Conservation (phyloP, 1,140 invertebrate genomes). For the Ephestia elutella region DNA sequence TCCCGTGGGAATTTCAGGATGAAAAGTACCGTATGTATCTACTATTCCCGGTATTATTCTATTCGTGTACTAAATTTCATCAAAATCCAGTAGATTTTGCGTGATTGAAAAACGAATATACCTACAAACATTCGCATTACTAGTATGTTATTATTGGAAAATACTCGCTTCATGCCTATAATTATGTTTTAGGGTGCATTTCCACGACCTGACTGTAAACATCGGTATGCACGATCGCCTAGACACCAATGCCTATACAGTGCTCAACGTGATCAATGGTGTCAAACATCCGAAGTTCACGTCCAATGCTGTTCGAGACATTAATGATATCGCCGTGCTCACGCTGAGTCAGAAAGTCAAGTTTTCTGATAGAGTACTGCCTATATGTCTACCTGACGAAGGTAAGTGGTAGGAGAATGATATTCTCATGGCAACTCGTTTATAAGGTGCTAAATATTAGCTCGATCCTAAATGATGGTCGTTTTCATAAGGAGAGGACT, state of each 20-base stretch:
- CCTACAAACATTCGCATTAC: too few species aligned
- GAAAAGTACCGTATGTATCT: too few species aligned
- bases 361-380: slow-evolving; percentile 65
- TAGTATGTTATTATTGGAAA: too few species aligned
- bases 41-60: too few species aligned
- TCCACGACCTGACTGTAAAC: slow-evolving; percentile 42
- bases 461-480: too few species aligned
- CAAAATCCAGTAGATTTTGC: too few species aligned
- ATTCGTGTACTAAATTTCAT: too few species aligned
- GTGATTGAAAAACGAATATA: too few species aligned
- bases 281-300: slow-evolving; percentile 60
- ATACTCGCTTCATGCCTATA: not conserved
- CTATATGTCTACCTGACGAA: slow-evolving; percentile 74
- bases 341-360: slow-evolving; percentile 54
- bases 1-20: too few species aligned
- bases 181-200: slow-evolving; percentile 39
- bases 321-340: slow-evolving; percentile 74
- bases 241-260: slow-evolving; percentile 25
- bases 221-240: slow-evolving; percentile 64
- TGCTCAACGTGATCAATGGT: slow-evolving; percentile 33
- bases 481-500: too few species aligned
- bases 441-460: too few species aligned
- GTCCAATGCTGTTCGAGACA: slow-evolving; percentile 60
- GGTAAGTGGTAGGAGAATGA: slow-evolving; percentile 37
- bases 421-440: not conserved